Evolutionary conservation across 2,113 vertebrate species (phyloP), one percentile per base, ranked within the genome.

Genomic region (Gnathonemus echidnorhynchus): DNA sequence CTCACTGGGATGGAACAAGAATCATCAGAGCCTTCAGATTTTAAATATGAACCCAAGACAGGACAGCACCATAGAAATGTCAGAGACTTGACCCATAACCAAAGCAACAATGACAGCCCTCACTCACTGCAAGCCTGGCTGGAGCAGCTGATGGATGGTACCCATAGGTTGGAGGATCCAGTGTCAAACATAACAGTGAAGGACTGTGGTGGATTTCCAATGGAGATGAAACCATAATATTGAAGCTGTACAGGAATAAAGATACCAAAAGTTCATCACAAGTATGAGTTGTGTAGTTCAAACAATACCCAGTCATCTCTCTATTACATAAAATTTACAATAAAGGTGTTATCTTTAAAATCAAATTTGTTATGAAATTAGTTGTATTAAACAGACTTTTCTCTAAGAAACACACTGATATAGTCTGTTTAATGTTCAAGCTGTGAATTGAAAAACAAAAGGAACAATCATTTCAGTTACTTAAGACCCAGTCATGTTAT

Each of bases 121-220:
- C 77, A 93, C 95, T 94, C 85, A 96, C 95, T 13, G 89, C 95
- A 96, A 80, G 95, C 93, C 45, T 86, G 10, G 89, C 94, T 94
- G 53, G 11, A 74, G 91, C 95, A 96, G 89, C 90, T 93, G 90
- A 90, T 88, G 9, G 95, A 96, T 0, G 95, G 95, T 27, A 96
- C 56, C 95, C 95, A 96, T 89, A 95, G 7, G 56, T 58, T 58
- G 56, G 56, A 58, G 21, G 56, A 58, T 8, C 56, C 56, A 58
- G 56, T 58, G 91, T 96, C 95, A 92, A 95, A 95, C 91, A 95
- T 89, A 53, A 95, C 94, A 1, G 1, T 92, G 93, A 95, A 96
- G 90, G 93, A 95, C 94, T 95, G 95, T 77, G 93, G 93, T 39
- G 95, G 95, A n/a, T 87, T 95, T 31, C 95, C 95, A 11, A 95